Conservation (phyloP, 1,140 invertebrate species). For the Apolygus lucorum region DNA sequence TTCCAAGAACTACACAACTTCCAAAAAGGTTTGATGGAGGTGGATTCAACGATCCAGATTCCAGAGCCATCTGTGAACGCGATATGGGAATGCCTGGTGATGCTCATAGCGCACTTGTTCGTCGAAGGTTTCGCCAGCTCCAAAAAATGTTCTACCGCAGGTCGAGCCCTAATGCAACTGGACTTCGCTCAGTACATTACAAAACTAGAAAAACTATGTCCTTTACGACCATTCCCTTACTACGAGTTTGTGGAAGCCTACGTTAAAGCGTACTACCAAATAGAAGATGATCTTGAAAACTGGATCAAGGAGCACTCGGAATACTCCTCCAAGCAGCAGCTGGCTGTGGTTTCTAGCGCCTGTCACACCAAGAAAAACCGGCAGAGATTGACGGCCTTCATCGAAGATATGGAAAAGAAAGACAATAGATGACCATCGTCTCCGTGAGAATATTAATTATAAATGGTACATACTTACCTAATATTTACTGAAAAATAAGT, state of each 20-base stretch:
- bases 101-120: constrained; percentile 71
- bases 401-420: constrained; percentile 48
- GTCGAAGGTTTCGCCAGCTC: constrained; percentile 91
- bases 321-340: constrained; percentile 80
- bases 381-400: constrained; percentile 60
- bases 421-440: background rate
- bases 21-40: constrained; percentile 61
- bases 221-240: constrained; percentile 73
- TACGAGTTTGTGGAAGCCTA: constrained; percentile 86
- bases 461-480: too few species aligned
- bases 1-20: constrained; percentile 69
- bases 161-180: constrained; percentile 91
- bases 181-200: constrained; percentile 93
- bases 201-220: constrained; percentile 80
- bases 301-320: constrained; percentile 83
- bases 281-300: constrained; percentile 77
- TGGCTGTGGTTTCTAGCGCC: constrained; percentile 72
- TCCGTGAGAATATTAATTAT: too few species aligned
- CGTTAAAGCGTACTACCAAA: constrained; percentile 93
- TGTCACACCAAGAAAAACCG: constrained; percentile 79
- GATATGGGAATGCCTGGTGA: constrained; percentile 80
- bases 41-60: constrained; percentile 56
- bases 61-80: constrained; percentile 56
- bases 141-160: constrained; percentile 92
- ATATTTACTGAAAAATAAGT: too few species aligned